Percentiles rank a stretch among this genome's conserved stretches.
These are phyloP conservation scores for Callyntrura guangdongensis DNA, from an alignment of 2,888 invertebrate genomes.

Conservation along the genomic window DNA sequence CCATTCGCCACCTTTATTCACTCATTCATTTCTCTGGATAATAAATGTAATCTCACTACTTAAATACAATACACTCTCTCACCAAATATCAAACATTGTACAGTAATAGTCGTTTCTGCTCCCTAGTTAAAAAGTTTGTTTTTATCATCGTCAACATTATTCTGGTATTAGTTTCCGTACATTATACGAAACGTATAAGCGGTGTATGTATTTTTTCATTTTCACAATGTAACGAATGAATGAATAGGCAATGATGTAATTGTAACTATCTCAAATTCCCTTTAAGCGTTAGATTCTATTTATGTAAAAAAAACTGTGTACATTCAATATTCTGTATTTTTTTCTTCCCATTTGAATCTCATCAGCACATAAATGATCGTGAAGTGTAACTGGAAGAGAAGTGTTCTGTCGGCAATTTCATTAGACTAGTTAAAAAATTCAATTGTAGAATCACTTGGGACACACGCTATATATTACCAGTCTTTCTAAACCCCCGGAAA, in stretches of 20 bases:
- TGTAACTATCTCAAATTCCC: constrained; percentile 73
- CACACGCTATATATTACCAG: constrained; percentile 57
- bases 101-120: constrained; percentile 51
- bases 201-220: not conserved
- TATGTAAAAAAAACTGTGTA: constrained; percentile 10
- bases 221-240: constrained; percentile 8
- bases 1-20: constrained; percentile 76
- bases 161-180: constrained; percentile 50
- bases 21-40: constrained; percentile 76
- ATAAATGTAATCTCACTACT: constrained; percentile 74
- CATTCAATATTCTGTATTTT: constrained; percentile 27
- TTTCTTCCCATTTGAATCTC: constrained; percentile 75
- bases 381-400: constrained; percentile 56
- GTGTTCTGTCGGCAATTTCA: constrained; percentile 68
- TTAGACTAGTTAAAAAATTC: constrained; percentile 63
- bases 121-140: constrained; percentile 50
- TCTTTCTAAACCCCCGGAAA: constrained; percentile 40
- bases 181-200: not conserved
- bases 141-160: constrained; percentile 43
- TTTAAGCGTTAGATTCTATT: constrained; percentile 6
- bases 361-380: constrained; percentile 71
- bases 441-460: constrained; percentile 59
- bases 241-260: constrained; percentile 72
- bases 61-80: constrained; percentile 49
- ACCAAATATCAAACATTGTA: constrained; percentile 62